Evolutionary conservation across 2,888 invertebrate species (phyloP).

Genomic region (Aproaerema taeniolella): DNA sequence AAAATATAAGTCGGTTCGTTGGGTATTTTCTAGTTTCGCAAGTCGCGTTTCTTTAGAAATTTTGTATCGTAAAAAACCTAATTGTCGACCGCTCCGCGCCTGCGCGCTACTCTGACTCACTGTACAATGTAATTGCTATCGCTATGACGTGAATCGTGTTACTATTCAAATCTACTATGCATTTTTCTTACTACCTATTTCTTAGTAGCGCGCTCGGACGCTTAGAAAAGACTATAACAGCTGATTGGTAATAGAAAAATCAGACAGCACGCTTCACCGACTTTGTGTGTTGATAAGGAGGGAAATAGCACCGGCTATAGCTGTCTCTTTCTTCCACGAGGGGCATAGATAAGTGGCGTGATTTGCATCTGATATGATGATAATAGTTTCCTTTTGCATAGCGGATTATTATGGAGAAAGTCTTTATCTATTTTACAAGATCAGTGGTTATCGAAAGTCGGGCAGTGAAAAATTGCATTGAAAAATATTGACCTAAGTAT

Average conservation of each 20-base stretch:
- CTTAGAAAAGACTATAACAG: slow-evolving; percentile 40
- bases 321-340: slow-evolving; percentile 46
- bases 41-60: slow-evolving; percentile 44
- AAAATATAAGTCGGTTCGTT: slow-evolving; percentile 34
- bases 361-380: slow-evolving; percentile 69
- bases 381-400: slow-evolving; percentile 60
- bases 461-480: no score
- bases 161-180: slow-evolving; percentile 51
- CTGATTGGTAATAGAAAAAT: slow-evolving; percentile 56
- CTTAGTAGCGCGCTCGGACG: slow-evolving; percentile 13
- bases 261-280: slow-evolving; percentile 56
- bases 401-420: slow-evolving; percentile 47
- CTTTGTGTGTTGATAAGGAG: slow-evolving; percentile 62
- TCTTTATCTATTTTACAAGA: slow-evolving; percentile 24
- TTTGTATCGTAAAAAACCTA: slow-evolving; percentile 53
- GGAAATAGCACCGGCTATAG: slow-evolving; percentile 27
- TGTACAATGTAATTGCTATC: slow-evolving; percentile 28
- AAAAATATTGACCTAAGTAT: no score
- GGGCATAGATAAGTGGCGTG: slow-evolving; percentile 62
- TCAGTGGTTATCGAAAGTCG: no score
- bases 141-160: slow-evolving; percentile 34
- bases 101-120: slow-evolving; percentile 54
- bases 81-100: slow-evolving; percentile 49
- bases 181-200: slow-evolving; percentile 43
- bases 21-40: slow-evolving; percentile 43